phyloP scores from a whole-genome alignment of 2,113 vertebrate species.

The Aix galericulata region DNA sequence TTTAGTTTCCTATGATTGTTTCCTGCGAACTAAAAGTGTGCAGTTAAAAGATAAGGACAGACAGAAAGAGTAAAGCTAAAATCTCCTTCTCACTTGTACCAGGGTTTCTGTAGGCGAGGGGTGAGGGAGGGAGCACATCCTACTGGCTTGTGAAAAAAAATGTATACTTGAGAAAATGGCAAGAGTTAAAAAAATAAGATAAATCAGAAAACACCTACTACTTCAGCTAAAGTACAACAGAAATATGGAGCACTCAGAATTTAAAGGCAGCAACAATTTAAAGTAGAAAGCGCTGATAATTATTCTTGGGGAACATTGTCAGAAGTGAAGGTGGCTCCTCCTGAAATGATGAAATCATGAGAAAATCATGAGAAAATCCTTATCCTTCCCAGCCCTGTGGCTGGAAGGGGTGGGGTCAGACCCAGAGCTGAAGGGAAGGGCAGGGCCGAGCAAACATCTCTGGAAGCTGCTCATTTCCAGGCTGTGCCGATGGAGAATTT shows the following conservation, averaged over 20 bases:
- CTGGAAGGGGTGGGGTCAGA: not conserved
- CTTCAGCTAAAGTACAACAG: not conserved
- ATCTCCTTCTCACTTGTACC: not conserved
- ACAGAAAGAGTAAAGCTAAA: not conserved
- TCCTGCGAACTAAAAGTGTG: not conserved
- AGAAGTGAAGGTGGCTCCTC: rapidly evolving
- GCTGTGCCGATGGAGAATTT: not conserved
- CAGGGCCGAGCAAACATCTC: not conserved
- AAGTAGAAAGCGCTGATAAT: not conserved
- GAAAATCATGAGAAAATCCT: not conserved
- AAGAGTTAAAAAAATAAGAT: not conserved
- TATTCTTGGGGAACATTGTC: not conserved
- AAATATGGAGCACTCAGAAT: not conserved
- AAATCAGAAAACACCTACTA: not conserved
- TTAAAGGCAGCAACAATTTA: not conserved
- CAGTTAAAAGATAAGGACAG: not conserved
- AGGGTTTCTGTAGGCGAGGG: not conserved
- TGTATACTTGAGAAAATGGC: not conserved
- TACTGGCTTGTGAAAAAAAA: not conserved
- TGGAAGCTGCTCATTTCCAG: not conserved
- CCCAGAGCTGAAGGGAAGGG: not conserved
- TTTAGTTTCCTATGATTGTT: not conserved
- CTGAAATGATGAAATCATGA: not conserved
- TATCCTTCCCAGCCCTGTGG: not conserved
- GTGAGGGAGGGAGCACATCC: not conserved